Conservation (phyloP, 1,140 invertebrate genomes). For the Tetraneura akinire region DNA sequence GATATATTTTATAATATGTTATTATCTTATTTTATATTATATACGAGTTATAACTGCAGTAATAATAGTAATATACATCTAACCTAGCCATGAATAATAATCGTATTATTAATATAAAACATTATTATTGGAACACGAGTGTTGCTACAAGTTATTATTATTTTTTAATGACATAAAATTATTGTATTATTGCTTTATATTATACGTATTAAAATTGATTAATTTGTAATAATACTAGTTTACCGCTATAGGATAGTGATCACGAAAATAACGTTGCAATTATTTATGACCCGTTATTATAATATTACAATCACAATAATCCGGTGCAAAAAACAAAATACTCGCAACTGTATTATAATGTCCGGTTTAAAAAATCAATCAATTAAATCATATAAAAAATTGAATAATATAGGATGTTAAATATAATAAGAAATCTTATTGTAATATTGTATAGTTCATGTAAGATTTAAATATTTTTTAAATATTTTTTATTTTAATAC, state of each 20-base stretch:
- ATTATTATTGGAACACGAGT: background rate
- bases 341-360: too few species aligned
- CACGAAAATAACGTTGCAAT: background rate
- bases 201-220: conserved; percentile 10
- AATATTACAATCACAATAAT: too few species aligned
- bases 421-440: too few species aligned
- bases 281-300: too few species aligned
- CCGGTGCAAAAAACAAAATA: too few species aligned
- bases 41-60: background rate
- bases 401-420: too few species aligned
- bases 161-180: conserved; percentile 23
- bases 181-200: conserved; percentile 23
- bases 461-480: too few species aligned
- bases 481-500: too few species aligned
- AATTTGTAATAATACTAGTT: conserved; percentile 11
- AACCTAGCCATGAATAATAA: background rate
- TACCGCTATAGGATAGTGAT: background rate
- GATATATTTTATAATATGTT: background rate
- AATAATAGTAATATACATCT: background rate
- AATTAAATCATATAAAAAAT: too few species aligned
- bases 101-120: conserved; percentile 25
- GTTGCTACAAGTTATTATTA: conserved; percentile 29
- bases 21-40: background rate
- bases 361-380: background rate
- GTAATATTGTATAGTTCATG: too few species aligned